Evolutionary conservation across 2,888 invertebrate species (phyloP).

Genomic region (Fissipunctia ypsillon): DNA sequence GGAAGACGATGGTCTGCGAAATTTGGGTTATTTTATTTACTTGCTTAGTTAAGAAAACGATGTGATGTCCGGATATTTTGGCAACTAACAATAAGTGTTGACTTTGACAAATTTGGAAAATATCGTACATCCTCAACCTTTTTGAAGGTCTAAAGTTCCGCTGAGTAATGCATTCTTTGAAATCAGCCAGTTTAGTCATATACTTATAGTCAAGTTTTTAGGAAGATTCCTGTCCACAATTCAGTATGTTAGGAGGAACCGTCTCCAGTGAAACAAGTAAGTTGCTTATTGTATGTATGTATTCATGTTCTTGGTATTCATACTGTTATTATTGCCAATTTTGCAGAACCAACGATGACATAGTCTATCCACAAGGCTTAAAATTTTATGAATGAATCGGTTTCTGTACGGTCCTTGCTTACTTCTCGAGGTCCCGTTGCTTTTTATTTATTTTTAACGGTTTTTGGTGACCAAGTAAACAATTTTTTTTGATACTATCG

Average conservation of each 20-base stretch:
- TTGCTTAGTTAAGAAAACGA: slow-evolving; percentile 29
- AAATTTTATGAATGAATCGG: background rate
- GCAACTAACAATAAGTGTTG: slow-evolving; percentile 47
- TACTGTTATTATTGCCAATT: background rate
- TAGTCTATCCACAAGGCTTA: background rate
- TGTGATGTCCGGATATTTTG: slow-evolving; percentile 49
- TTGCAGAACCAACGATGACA: background rate
- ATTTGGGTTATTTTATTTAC: slow-evolving; percentile 52
- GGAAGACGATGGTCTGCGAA: slow-evolving; percentile 35
- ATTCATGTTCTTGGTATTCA: slow-evolving; percentile 10
- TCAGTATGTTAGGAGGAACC: background rate
- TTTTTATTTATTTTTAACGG: background rate
- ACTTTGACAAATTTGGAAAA: slow-evolving; percentile 51
- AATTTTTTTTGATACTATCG: background rate
- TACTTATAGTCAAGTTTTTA: background rate
- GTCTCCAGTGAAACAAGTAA: no score
- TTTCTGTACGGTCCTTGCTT: background rate
- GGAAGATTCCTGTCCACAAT: background rate
- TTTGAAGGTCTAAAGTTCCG: slow-evolving; percentile 1
- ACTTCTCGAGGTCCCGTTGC: background rate
- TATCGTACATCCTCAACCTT: slow-evolving; percentile 12
- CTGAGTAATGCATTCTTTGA: background rate
- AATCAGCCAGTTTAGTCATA: background rate
- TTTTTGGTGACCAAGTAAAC: background rate
- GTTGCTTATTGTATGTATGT: background rate